Base-by-base conservation (phyloP, 1,140 invertebrate species). In the Lamellibrachia luymesi region DNA sequence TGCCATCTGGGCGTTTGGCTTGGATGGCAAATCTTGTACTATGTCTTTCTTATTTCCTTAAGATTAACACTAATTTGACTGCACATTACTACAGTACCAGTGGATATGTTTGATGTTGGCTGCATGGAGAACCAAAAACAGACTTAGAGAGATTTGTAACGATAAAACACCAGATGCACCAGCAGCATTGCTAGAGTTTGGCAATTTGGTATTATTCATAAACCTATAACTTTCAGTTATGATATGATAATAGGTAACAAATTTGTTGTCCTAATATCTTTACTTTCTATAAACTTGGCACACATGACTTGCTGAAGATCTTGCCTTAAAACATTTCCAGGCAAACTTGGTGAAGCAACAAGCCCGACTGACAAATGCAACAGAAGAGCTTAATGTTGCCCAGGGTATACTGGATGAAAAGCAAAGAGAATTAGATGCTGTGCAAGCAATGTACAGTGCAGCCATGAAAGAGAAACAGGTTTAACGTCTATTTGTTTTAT, bases 341-440 rank as follows among this genome's bases (percentile, higher is more conserved):
- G 98, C 98, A 0, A 99, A 99, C 96, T 97, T 99, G 13, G 98
- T 98, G 1, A 95, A 99, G 50, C 98, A 99, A 97, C 98, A 99
- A 97, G 98, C 98, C n/a, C 97, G 98, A 93, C 96, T 99, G 0
- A 98, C 98, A 95, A 96, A 97, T 90, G 99, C 99, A 2, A 99
- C 98, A 98, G 98, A 98, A 93, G 98, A 99, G 96, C 97, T 99
- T 90, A 97, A 98, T 2, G 97, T 97, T 27, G 98, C 98, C 2
- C 98, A 99, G 96, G 97, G 97, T 91, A 98, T 99, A 96, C 96
- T 99, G 51, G 97, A 98, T 93, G 98, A 99, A 95, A 97, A 99
- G 94, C 98, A 99, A 97, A 97, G 97, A 95, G 98, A 98, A 25
- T 95, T 99, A 51, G 97, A 98, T 93, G 97, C 97, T 94, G 99